Conservation (phyloP, 1,140 invertebrate species). For the Popillia japonica region DNA sequence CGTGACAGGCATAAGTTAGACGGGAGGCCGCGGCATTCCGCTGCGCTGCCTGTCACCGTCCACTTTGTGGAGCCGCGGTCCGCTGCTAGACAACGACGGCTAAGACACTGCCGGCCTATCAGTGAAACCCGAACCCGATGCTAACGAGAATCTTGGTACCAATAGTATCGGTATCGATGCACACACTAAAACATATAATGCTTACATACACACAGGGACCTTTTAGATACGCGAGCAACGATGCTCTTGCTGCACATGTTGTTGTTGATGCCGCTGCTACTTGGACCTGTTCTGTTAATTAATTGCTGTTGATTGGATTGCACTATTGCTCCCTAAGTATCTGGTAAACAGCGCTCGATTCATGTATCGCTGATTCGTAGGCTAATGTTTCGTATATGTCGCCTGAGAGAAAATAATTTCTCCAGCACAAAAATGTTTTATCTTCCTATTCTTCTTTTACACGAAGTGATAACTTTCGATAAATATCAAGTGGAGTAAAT, state of each 20-base stretch:
- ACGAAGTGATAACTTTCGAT: no score
- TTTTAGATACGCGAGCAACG: neutral
- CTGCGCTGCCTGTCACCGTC: conserved; percentile 53
- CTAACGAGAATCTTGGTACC: conserved; percentile 35
- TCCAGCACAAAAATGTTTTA: no score
- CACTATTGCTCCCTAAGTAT: conserved; percentile 30
- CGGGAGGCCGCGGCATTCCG: conserved; percentile 55
- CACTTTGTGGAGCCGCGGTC: conserved; percentile 54
- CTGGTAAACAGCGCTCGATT: conserved; percentile 25
- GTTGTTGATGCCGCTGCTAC: conserved; percentile 28
- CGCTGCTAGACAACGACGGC: conserved; percentile 42
- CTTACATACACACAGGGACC: neutral
- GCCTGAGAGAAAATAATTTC: neutral
- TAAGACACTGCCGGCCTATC: conserved; percentile 35
- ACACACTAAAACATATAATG: neutral
- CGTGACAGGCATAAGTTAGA: conserved; percentile 58
- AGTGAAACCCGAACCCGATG: conserved; percentile 32
- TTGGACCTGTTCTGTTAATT: conserved; percentile 31
- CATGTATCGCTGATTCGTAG: neutral
- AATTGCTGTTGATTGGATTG: conserved; percentile 33
- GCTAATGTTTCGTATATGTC: neutral
- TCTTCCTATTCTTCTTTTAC: no score
- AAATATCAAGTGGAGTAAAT: no score
- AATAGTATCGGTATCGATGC: conserved; percentile 25
- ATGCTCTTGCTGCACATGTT: conserved; percentile 19